Conservation (phyloP, 2,797 vertebrate genomes). For the Fistularia commersonii region DNA sequence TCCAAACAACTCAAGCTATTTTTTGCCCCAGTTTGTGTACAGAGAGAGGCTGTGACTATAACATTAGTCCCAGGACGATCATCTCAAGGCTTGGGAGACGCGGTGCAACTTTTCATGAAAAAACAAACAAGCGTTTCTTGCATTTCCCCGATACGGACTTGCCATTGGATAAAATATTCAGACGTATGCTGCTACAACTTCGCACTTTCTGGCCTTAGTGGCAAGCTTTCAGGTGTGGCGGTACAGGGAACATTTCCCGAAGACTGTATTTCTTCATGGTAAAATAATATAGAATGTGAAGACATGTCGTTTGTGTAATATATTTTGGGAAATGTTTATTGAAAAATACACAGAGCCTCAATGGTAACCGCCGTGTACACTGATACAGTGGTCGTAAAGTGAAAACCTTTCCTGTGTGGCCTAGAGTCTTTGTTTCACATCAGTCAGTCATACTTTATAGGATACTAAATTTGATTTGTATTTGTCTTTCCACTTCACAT, state of each 20-base stretch:
- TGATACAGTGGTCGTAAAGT: constrained; percentile 23
- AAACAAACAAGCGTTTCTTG: no score
- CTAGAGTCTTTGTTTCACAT: constrained; percentile 28
- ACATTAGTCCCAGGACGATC: no score
- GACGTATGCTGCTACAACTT: constrained; percentile 31
- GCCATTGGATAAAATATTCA: no score
- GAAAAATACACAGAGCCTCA: constrained; percentile 20
- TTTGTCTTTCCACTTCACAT: constrained; percentile 37
- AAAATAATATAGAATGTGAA: constrained; percentile 17
- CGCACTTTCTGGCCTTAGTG: constrained; percentile 29
- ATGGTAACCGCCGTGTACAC: constrained; percentile 6
- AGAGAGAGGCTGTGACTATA: no score
- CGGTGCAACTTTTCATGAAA: no score
- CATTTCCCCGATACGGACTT: no score
- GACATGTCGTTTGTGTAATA: constrained; percentile 15
- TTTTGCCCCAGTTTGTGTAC: constrained; percentile 4
- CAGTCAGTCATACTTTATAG: constrained; percentile 23
- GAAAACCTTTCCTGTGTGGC: constrained; percentile 13
- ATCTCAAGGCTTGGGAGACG: not conserved
- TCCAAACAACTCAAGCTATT: constrained; percentile 28
- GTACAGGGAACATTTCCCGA: constrained; percentile 28
- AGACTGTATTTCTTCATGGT: constrained; percentile 17
- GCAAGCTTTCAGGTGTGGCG: constrained; percentile 8
- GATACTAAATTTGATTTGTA: constrained; percentile 38
- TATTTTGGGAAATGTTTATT: constrained; percentile 14